These are phyloP conservation scores for Jaculus jaculus DNA, from an alignment of 2,113 vertebrate species.

Conservation along the genomic window DNA sequence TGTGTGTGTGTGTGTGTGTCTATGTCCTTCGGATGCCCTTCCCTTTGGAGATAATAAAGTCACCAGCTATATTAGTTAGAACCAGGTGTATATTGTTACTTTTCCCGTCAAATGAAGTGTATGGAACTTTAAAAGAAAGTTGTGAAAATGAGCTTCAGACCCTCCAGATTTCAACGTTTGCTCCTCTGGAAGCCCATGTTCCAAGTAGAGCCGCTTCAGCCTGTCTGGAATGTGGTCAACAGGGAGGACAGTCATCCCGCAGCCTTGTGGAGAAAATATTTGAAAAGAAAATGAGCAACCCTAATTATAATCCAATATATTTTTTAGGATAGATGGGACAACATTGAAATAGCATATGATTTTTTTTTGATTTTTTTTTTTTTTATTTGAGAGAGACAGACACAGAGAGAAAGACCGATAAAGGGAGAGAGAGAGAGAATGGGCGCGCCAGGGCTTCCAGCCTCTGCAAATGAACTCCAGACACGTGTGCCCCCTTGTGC, in stretches of 20 bases:
- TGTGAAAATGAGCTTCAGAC: too few species aligned
- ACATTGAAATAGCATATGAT: too few species aligned
- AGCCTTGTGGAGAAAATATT: not conserved
- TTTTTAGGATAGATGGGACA: too few species aligned
- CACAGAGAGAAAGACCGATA: too few species aligned
- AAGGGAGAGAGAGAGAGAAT: too few species aligned
- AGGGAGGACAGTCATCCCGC: not conserved
- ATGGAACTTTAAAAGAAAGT: not conserved
- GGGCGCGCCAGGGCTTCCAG: too few species aligned
- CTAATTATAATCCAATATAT: too few species aligned
- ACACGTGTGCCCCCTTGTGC: too few species aligned
- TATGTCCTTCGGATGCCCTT: not conserved
- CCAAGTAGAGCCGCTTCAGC: rapidly evolving
- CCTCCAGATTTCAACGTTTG: not conserved
- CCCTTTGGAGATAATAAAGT: not conserved
- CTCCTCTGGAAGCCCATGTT: not conserved
- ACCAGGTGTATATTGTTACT: not conserved
- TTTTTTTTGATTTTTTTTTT: too few species aligned
- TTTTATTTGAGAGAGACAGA: too few species aligned
- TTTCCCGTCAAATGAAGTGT: not conserved
- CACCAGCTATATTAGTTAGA: not conserved
- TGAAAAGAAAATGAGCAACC: not conserved
- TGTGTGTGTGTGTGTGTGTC: not conserved
- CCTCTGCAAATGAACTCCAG: too few species aligned
- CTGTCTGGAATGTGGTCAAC: not conserved